phyloP scores from a whole-genome alignment of 2,888 invertebrate species.

The Laspeyria flexula region DNA sequence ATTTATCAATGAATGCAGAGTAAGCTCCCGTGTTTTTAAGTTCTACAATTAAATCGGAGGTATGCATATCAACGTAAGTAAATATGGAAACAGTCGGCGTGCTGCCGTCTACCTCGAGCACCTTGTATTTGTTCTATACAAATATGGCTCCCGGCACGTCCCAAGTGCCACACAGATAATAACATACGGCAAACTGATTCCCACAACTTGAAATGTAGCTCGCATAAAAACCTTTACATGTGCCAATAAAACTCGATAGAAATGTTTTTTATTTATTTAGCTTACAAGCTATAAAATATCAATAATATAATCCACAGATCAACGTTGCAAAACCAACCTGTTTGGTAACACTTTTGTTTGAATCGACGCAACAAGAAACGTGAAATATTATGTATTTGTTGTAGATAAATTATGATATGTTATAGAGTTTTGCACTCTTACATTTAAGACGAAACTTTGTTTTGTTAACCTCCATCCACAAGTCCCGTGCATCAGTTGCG shows the following conservation, averaged over 20 bases:
- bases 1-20: conserved; percentile 23
- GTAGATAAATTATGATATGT: conserved; percentile 43
- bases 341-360: conserved; percentile 31
- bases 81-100: conserved; percentile 62
- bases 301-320: conserved; percentile 38
- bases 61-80: conserved; percentile 77
- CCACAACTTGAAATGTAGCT: conserved; percentile 8
- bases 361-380: conserved; percentile 27
- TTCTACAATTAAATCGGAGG: conserved; percentile 60
- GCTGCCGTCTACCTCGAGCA: conserved; percentile 70
- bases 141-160: conserved; percentile 72
- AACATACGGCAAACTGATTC: conserved; percentile 57
- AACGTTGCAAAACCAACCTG: conserved; percentile 43
- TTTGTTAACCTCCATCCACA: conserved; percentile 79
- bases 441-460: conserved; percentile 71
- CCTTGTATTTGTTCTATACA: conserved; percentile 74
- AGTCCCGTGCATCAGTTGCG: conserved; percentile 70
- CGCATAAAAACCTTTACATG: background rate
- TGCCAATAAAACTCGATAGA: background rate
- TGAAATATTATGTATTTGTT: conserved; percentile 34
- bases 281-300: conserved; percentile 28
- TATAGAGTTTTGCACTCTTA: conserved; percentile 59
- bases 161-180: conserved; percentile 65
- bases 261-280: background rate
- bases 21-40: conserved; percentile 34